Evolutionary conservation across 1,140 invertebrate species (phyloP).

Genomic region (Vanessa tameamea): DNA sequence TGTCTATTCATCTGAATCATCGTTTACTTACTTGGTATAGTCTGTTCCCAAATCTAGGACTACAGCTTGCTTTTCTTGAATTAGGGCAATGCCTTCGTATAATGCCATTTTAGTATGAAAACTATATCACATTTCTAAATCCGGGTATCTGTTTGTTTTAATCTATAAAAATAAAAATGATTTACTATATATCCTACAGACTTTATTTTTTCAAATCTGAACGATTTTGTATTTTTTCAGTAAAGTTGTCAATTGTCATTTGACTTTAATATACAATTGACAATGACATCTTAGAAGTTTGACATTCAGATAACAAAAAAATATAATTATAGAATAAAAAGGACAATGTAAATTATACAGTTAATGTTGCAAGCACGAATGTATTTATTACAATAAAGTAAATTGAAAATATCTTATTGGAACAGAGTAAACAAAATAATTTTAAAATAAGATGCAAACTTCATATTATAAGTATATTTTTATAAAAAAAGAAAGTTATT

Average conservation of each 20-base stretch:
- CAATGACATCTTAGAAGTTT: no score
- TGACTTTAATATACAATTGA: no score
- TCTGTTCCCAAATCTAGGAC: slow-evolving; percentile 95
- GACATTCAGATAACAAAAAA: no score
- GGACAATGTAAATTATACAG: no score
- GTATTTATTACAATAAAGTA: no score
- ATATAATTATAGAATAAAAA: no score
- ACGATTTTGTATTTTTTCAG: background rate
- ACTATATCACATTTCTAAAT: slow-evolving; percentile 11
- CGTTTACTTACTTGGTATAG: slow-evolving; percentile 87
- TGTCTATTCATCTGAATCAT: background rate
- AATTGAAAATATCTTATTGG: no score
- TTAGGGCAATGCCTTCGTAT: slow-evolving; percentile 89
- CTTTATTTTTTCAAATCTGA: background rate
- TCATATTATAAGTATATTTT: background rate
- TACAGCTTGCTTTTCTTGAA: slow-evolving; percentile 92
- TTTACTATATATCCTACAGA: background rate
- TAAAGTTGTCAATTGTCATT: no score
- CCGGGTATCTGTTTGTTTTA: background rate
- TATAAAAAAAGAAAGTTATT: background rate
- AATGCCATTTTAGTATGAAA: slow-evolving; percentile 79
- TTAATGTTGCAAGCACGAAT: no score
- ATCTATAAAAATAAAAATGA: background rate
- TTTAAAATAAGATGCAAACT: background rate
- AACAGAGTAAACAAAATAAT: background rate